Base-by-base conservation (phyloP, 2,888 invertebrate species). In the Itoplectis maculator region DNA sequence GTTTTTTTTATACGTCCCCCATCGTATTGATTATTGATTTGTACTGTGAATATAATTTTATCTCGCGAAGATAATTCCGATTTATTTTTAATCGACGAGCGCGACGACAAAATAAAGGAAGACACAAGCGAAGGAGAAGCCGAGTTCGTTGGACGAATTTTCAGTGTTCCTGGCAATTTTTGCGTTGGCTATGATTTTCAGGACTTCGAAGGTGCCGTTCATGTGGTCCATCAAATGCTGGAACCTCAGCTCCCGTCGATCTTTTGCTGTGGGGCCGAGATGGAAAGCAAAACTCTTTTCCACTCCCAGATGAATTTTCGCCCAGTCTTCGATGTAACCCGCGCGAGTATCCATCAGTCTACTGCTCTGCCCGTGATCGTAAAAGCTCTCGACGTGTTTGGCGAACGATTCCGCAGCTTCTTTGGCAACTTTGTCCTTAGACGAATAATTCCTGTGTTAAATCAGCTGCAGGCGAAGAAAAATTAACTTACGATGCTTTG, bases 321-420 rank as follows among this genome's bases (percentile, higher is more conserved):
- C 79, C 79, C 79, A 82, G n/a, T 82, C 82, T 9, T 82, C 82
- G 75, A 82, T 82, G 45, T 68, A 82, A 9, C 82, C 82, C 40
- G 79, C 79, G 8, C 72, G 35, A 4, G 75, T 9, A 13, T 79
- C 68, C 11, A 82, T 20, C 37, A 82, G 6, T 23, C 49, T 65
- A 47, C 82, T 82, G 54, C 79, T 82, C 23, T 79, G 82, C 2
- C 82, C 82, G 29, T 76, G 23, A 18, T 72, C 54, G 68, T 76
- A 82, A 20, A 40, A 9, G 23, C 54, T 72, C 8, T 79, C 72
- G 35, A 82, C 79, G 61, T 79, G 51, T 11, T 68, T 35, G n/a
- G 20, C 23, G 51, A 82, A 82, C 76, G 72, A 51, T 68, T 79
- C 20, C 13, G 79, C 2, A 54, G 76, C 82, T 15, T 45, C 18